Conservation (phyloP, 2,113 vertebrate species). For the Catharus fuscescens region DNA sequence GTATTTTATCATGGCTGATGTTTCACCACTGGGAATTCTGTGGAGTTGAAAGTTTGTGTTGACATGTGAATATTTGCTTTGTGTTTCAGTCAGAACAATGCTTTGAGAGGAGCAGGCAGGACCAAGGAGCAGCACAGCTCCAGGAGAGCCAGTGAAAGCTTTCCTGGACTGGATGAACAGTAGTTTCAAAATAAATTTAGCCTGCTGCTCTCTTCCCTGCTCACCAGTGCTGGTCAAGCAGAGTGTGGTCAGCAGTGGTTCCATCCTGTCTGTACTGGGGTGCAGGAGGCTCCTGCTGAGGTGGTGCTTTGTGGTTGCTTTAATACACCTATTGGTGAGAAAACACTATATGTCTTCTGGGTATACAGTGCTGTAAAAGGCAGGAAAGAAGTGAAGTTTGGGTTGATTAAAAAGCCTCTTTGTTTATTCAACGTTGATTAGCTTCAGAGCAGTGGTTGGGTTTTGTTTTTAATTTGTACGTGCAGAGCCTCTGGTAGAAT, state of each 20-base stretch:
- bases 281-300: not conserved
- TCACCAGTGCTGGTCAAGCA: not conserved
- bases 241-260: not conserved
- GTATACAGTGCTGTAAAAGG: not conserved
- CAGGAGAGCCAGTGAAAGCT: not conserved
- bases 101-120: not conserved
- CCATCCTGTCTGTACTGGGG: rapidly evolving
- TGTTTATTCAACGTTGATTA: constrained; percentile 47
- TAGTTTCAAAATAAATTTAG: not conserved
- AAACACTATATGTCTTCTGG: not conserved
- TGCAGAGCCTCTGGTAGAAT: not conserved
- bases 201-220: not conserved
- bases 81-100: not conserved
- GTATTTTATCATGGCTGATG: rapidly evolving
- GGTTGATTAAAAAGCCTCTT: constrained; percentile 51
- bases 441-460: constrained; percentile 1
- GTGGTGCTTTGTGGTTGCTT: not conserved
- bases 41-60: not conserved
- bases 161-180: not conserved
- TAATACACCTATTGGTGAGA: not conserved
- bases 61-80: not conserved
- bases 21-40: not conserved
- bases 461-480: constrained; percentile 14
- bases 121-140: not conserved
- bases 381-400: constrained; percentile 45